Evolutionary conservation across 2,888 invertebrate species (phyloP), one percentile per base, ranked within the genome.

Genomic region (Coronaproctus castanopsis): DNA sequence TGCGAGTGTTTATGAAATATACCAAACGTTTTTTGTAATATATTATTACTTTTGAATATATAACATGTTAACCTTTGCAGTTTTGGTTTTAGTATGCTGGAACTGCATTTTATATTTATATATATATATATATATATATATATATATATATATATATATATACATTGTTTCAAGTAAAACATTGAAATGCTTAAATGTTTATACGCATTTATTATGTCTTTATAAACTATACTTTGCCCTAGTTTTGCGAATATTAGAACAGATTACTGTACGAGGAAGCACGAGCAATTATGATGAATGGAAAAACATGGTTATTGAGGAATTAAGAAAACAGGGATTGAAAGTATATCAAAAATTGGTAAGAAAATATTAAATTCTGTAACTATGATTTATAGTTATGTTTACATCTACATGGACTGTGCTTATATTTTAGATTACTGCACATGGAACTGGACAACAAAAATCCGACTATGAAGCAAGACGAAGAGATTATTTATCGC

Each of bases 401-500:
- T n/a, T n/a, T n/a, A n/a, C n/a, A n/a, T 20, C 18, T 24, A 36
- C 19, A 21, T 52, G 21, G 1, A 20, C 24, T 52, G 21, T 50
- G 49, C 10, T 57, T 57, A 50, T 58, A 49, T 58, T 62, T 23
- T 36, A 57, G 2, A 36, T 14, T 57, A 55, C 21, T 49, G 55
- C 21, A 36, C 50, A 2, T 23, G 57, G 54, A 24, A 52, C 19
- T 22, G 8, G 49, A 1, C 10, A 83, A 62, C 68, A 73, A 1
- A 36, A 36, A 36, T 36, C 36, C 14, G 82, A 85, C 67, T 69
- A 81, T 52, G 79, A 82, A 68, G 79, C 80, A 1, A 77, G 87
- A 59, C 77, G 79, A 36, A 79, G 80, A 63, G 97, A 98, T 72
- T 85, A 88, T 67, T 79, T 95, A 57, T 90, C 96, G 1, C 97